phyloP scores from a whole-genome alignment of 92 coral and sea anemone genomes.

The Siderastrea radians region DNA sequence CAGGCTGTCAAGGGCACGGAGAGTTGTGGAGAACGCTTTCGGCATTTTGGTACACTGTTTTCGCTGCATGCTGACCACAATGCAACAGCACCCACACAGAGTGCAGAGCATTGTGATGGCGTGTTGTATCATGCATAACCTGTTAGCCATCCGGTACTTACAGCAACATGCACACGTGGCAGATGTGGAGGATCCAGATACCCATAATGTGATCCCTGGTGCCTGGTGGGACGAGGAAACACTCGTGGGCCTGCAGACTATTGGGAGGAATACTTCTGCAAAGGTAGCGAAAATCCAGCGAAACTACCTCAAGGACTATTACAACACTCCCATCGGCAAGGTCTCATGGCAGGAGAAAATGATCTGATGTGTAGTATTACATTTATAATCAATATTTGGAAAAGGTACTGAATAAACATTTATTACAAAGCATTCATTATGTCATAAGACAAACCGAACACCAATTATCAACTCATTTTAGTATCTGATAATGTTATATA shows the following conservation, averaged over 20 bases:
- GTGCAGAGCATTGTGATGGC: conserved; percentile 19
- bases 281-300: background rate
- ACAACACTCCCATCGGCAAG: background rate
- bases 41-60: conserved; percentile 30
- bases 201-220: background rate
- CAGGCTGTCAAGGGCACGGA: background rate
- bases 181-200: background rate
- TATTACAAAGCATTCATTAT: too few relatives aligned
- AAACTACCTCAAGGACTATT: background rate
- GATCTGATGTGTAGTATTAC: background rate
- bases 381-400: background rate
- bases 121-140: background rate
- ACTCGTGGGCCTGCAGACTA: background rate
- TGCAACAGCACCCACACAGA: conserved; percentile 13
- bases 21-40: background rate
- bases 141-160: background rate
- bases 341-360: background rate
- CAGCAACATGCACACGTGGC: background rate
- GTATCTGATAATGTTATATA: too few relatives aligned
- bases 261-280: background rate
- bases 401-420: too few relatives aligned
- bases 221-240: background rate
- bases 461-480: too few relatives aligned
- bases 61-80: background rate
- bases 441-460: too few relatives aligned